Evolutionary conservation across 2,113 vertebrate genomes (phyloP).

Genomic region (Tringa solitaria): DNA sequence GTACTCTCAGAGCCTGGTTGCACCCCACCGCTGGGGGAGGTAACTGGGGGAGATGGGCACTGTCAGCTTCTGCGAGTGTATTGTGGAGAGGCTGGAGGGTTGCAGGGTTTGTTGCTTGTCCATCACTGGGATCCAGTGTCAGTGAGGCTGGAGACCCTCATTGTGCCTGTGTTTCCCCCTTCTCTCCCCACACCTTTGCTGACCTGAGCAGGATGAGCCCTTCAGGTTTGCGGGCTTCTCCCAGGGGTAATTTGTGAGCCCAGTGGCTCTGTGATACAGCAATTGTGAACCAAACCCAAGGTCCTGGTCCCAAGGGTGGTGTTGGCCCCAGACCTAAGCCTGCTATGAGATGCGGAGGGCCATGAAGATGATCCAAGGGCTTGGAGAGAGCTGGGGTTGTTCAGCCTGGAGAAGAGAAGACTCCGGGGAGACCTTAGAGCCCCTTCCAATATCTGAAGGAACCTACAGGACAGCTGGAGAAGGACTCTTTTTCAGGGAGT

Average conservation of each 20-base stretch:
- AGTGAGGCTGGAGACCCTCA: background rate
- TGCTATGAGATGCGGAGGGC: background rate
- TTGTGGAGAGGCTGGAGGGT: background rate
- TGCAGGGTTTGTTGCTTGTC: background rate
- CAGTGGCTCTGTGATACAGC: background rate
- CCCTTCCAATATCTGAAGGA: no score
- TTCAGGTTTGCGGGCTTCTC: background rate
- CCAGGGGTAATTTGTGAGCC: background rate
- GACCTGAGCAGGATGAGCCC: background rate
- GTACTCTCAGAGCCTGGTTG: background rate
- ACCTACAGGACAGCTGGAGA: no score
- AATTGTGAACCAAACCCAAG: background rate
- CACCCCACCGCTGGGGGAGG: fast-evolving
- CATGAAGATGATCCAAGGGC: no score
- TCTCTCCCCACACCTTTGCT: no score
- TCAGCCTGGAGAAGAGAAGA: no score
- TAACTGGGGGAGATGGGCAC: background rate
- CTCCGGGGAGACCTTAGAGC: no score
- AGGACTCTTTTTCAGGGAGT: no score
- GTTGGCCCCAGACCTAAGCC: background rate
- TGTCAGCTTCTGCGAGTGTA: background rate
- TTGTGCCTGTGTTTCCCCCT: background rate
- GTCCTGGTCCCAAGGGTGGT: background rate
- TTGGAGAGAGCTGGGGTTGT: no score
- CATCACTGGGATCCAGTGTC: background rate